Evolutionary conservation across 1,140 invertebrate species (phyloP).

Genomic region (Pseudomyrmex gracilis): DNA sequence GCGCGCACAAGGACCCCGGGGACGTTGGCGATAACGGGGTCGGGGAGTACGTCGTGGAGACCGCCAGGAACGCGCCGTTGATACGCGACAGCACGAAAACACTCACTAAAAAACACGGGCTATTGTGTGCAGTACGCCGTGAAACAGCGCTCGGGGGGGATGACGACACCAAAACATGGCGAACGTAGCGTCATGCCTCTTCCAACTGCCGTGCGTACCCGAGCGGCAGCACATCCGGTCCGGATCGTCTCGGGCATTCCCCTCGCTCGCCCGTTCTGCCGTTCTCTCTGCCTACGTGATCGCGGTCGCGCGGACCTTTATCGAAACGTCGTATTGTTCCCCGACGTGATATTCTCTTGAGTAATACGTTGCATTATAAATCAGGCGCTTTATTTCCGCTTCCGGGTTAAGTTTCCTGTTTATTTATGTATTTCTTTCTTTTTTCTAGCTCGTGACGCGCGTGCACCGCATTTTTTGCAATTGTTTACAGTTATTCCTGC

Average conservation of each 20-base stretch:
- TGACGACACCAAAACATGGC: slow-evolving; percentile 84
- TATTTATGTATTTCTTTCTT: too few relatives aligned
- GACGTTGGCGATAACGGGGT: too few relatives aligned
- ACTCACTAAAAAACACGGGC: slow-evolving; percentile 70
- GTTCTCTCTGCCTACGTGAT: slow-evolving; percentile 18
- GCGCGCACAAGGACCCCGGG: too few relatives aligned
- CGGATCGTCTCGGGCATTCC: neutral
- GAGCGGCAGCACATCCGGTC: slow-evolving; percentile 61
- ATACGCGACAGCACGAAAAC: slow-evolving; percentile 71
- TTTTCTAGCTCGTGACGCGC: too few relatives aligned
- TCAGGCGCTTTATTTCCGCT: too few relatives aligned
- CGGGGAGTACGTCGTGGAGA: slow-evolving; percentile 20
- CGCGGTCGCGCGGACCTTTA: too few relatives aligned
- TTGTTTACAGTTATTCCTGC: too few relatives aligned
- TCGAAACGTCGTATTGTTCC: too few relatives aligned
- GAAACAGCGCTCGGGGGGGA: slow-evolving; percentile 65
- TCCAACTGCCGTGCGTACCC: slow-evolving; percentile 67
- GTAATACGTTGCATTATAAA: too few relatives aligned
- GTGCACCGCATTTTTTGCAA: too few relatives aligned
- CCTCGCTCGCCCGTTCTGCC: slow-evolving; percentile 20
- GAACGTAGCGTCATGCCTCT: slow-evolving; percentile 83
- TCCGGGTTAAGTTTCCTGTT: too few relatives aligned
- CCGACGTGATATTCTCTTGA: too few relatives aligned
- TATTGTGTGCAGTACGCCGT: slow-evolving; percentile 61
- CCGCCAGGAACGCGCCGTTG: slow-evolving; percentile 62